Evolutionary conservation across 2,888 invertebrate genomes (phyloP).

Genomic region (Drosophila neotestacea): DNA sequence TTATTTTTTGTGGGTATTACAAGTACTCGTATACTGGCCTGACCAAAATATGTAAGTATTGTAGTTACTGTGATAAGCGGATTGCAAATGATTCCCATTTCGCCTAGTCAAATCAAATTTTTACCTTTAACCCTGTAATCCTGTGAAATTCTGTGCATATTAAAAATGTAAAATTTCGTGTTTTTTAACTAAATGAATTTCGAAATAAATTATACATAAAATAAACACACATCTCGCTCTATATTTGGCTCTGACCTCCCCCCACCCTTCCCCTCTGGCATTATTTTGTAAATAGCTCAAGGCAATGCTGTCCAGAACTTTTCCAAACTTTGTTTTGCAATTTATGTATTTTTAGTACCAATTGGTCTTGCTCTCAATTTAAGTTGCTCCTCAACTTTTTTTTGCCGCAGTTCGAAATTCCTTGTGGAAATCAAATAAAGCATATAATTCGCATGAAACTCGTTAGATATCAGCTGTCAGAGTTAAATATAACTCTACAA

Average conservation of each 20-base stretch:
- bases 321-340: constrained; percentile 8
- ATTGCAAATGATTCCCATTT: neutral
- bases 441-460: constrained; percentile 11
- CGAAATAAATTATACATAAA: constrained; percentile 18
- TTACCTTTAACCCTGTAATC: neutral
- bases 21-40: neutral
- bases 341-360: constrained; percentile 19
- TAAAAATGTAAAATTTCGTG: neutral
- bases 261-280: neutral
- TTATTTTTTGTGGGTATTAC: neutral
- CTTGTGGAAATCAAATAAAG: constrained; percentile 27
- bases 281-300: constrained; percentile 23
- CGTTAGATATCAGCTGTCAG: neutral
- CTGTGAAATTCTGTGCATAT: neutral
- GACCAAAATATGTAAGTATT: constrained; percentile 3
- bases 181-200: constrained; percentile 6
- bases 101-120: neutral
- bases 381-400: constrained; percentile 28
- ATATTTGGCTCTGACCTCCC: neutral
- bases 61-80: constrained; percentile 2
- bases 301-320: constrained; percentile 10
- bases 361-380: constrained; percentile 32
- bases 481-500: constrained; percentile 3
- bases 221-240: constrained; percentile 20
- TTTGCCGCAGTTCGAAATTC: neutral